Evolutionary conservation across 1,140 invertebrate species (phyloP).

Genomic region (Zaprionus kolodkinae): DNA sequence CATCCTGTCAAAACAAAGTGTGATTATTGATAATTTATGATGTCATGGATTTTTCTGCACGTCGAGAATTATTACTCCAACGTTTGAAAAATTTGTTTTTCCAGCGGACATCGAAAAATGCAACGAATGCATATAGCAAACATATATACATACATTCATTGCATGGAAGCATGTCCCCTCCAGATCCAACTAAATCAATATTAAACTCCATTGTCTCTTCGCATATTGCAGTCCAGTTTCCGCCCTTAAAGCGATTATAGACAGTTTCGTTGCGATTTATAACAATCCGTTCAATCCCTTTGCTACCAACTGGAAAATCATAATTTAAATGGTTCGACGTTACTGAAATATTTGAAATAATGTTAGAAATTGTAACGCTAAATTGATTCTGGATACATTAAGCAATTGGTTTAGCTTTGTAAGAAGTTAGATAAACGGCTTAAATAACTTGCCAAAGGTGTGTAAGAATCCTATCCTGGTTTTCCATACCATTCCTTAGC

Average conservation of each 20-base stretch:
- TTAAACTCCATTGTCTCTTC: background rate
- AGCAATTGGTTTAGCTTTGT: background rate
- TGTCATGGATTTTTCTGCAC: slow-evolving; percentile 75
- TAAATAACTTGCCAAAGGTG: background rate
- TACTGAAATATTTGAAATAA: background rate
- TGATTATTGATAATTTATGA: slow-evolving; percentile 84
- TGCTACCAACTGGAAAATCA: background rate
- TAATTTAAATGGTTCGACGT: background rate
- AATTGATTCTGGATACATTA: background rate
- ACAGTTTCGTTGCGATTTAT: background rate
- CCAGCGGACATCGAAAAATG: slow-evolving; percentile 16
- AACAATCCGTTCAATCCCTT: slow-evolving; percentile 3
- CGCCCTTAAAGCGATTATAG: slow-evolving; percentile 1
- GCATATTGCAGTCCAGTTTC: slow-evolving; percentile 3
- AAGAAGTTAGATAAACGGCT: background rate
- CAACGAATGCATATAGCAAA: slow-evolving; percentile 9
- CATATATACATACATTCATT: background rate
- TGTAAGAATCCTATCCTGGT: background rate
- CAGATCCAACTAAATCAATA: background rate
- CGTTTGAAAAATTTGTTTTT: slow-evolving; percentile 41
- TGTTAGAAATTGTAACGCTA: slow-evolving; percentile 3
- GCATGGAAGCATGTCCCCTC: background rate
- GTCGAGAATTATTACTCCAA: slow-evolving; percentile 58
- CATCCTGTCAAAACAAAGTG: slow-evolving; percentile 83
- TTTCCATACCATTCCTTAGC: background rate